Evolutionary conservation across 2,113 vertebrate genomes (phyloP).

Genomic region (Chlorodrepanis virens): DNA sequence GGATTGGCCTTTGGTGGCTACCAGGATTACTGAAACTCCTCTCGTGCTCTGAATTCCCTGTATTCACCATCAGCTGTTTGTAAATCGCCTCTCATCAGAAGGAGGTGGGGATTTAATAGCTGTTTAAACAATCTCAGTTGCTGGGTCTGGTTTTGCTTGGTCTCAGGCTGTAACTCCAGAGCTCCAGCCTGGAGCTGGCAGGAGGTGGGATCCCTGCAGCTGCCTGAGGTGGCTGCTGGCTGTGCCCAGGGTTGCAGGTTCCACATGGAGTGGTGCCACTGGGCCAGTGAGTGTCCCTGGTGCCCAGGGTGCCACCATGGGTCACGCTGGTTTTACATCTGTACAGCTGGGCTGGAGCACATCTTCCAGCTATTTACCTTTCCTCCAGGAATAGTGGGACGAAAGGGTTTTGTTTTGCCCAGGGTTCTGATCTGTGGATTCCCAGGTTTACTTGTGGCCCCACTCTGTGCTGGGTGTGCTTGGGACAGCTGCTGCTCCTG

Average conservation of each 20-base stretch:
- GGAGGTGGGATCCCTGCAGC: not conserved
- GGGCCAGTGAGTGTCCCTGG: not conserved
- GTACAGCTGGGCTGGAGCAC: not conserved
- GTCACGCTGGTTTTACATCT: not conserved
- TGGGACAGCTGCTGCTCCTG: rapidly evolving
- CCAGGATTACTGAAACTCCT: not conserved
- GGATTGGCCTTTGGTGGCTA: not conserved
- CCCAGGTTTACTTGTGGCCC: rapidly evolving
- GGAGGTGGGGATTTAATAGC: not conserved
- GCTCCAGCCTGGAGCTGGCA: not conserved
- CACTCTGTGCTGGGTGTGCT: rapidly evolving
- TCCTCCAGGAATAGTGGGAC: not conserved
- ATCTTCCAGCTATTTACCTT: not conserved
- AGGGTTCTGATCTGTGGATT: no score
- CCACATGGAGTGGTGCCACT: rapidly evolving
- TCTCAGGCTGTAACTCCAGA: not conserved
- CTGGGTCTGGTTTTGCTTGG: not conserved
- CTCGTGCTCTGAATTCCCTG: not conserved
- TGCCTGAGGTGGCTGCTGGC: not conserved
- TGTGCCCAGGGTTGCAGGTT: not conserved
- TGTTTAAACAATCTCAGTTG: not conserved
- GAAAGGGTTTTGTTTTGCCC: not conserved
- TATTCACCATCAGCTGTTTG: not conserved
- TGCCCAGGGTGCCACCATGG: not conserved
- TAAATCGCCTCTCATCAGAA: not conserved